Evolutionary conservation across 2,888 invertebrate species (phyloP).

Genomic region (Dolomedes plantarius): DNA sequence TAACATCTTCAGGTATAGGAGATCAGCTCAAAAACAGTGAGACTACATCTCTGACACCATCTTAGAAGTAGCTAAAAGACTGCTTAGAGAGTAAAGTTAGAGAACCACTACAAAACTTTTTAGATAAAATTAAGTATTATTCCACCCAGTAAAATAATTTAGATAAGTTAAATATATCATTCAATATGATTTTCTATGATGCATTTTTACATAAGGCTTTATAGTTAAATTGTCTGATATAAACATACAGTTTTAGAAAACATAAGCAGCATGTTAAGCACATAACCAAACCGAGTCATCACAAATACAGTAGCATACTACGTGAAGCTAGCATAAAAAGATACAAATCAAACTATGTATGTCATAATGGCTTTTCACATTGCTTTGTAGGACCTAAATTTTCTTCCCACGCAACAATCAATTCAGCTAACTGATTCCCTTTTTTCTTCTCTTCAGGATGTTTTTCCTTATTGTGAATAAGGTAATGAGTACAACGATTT

Average conservation of each 20-base stretch:
- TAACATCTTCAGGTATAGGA: too few relatives aligned
- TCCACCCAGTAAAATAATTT: too few relatives aligned
- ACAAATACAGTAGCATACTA: constrained; percentile 55
- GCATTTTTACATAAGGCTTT: too few relatives aligned
- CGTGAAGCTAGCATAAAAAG: constrained; percentile 59
- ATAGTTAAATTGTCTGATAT: too few relatives aligned
- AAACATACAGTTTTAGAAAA: neutral
- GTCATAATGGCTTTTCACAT: constrained; percentile 71
- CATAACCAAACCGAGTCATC: constrained; percentile 19
- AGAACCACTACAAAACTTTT: too few relatives aligned
- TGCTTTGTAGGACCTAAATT: constrained; percentile 60
- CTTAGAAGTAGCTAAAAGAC: too few relatives aligned
- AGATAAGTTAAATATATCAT: too few relatives aligned
- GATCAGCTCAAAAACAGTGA: too few relatives aligned
- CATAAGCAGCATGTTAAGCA: constrained; percentile 39
- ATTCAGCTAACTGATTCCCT: constrained; percentile 40
- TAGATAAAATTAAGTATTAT: too few relatives aligned
- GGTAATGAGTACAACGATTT: constrained; percentile 63
- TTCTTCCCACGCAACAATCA: constrained; percentile 69
- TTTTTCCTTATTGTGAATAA: constrained; percentile 67
- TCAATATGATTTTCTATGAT: too few relatives aligned
- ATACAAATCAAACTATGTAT: constrained; percentile 49
- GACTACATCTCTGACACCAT: too few relatives aligned
- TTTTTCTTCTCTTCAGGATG: constrained; percentile 59
- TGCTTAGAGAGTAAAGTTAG: too few relatives aligned